A percentile compares a stretch with the other conserved stretches of the same genome.
phyloP scores from a whole-genome alignment of 2,797 vertebrate species.

The Brotula barbata region DNA sequence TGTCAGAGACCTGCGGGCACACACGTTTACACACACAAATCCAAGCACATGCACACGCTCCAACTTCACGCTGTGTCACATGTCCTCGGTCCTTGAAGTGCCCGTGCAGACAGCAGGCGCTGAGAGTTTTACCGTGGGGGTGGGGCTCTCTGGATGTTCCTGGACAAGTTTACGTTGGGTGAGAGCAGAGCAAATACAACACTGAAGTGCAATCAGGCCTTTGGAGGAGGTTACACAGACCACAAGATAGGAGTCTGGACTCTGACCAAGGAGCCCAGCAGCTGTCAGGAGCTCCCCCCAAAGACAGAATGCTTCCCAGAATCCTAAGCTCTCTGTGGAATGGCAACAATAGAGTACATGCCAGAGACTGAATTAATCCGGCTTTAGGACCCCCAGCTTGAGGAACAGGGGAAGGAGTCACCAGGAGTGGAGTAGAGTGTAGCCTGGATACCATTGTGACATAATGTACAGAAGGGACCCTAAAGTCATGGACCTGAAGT shows the following conservation, averaged over 20 bases:
- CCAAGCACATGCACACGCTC: slow-evolving; percentile 27
- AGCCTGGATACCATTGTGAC: slow-evolving; percentile 47
- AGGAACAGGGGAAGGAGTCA: slow-evolving; percentile 43
- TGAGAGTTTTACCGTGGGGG: slow-evolving; percentile 27
- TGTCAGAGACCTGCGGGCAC: slow-evolving; percentile 24
- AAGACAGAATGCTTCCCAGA: slow-evolving; percentile 68
- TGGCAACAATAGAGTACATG: slow-evolving; percentile 67
- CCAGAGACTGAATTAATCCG: slow-evolving; percentile 65
- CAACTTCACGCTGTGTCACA: slow-evolving; percentile 28
- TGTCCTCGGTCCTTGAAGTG: slow-evolving; percentile 35
- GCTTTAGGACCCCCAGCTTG: slow-evolving; percentile 40
- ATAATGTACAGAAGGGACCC: slow-evolving; percentile 30
- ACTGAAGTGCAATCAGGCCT: slow-evolving; percentile 60
- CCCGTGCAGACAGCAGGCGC: slow-evolving; percentile 27
- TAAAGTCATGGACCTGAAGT: slow-evolving; percentile 34
- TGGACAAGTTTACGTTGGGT: slow-evolving; percentile 53
- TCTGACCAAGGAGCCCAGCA: slow-evolving; percentile 66
- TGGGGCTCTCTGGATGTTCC: slow-evolving; percentile 38
- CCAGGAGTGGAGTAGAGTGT: slow-evolving; percentile 36
- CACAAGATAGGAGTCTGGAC: slow-evolving; percentile 60
- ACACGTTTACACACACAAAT: slow-evolving; percentile 22
- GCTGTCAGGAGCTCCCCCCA: slow-evolving; percentile 74
- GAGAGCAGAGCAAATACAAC: slow-evolving; percentile 57
- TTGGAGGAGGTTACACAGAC: slow-evolving; percentile 65
- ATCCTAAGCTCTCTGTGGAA: slow-evolving; percentile 67